Conservation (phyloP, 2,113 vertebrate species). For the Siniperca chuatsi region DNA sequence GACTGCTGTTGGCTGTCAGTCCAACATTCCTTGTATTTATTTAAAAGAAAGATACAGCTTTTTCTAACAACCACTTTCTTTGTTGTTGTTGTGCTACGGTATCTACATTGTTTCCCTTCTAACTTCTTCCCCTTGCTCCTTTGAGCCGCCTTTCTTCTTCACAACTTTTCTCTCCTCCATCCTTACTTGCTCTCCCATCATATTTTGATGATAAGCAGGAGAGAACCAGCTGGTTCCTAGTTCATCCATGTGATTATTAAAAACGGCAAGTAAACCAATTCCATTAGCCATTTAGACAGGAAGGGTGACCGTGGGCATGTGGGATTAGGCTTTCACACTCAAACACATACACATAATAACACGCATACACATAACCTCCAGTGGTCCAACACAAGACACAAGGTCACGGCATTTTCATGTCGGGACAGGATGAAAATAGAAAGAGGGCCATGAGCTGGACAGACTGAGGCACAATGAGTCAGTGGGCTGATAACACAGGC, state of each 20-base stretch:
- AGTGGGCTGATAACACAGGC: conserved; percentile 74
- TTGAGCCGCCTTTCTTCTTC: background rate
- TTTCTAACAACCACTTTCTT: background rate
- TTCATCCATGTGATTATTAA: background rate
- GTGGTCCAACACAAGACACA: conserved; percentile 61
- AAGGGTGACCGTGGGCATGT: conserved; percentile 22
- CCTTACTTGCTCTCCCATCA: background rate
- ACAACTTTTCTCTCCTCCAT: background rate
- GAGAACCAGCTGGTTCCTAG: background rate
- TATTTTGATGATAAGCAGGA: conserved; percentile 7
- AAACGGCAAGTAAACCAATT: conserved; percentile 20
- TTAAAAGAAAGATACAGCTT: background rate
- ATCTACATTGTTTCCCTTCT: background rate
- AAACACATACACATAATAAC: conserved; percentile 40
- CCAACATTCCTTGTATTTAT: conserved; percentile 26
- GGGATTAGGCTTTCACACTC: conserved; percentile 46
- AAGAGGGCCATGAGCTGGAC: conserved; percentile 73
- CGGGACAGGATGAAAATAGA: conserved; percentile 74
- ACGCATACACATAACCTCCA: conserved; percentile 38
- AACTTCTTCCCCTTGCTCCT: background rate
- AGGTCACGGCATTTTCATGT: conserved; percentile 75
- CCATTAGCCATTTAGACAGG: conserved; percentile 31
- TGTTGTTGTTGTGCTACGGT: background rate
- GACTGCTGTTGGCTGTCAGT: background rate
- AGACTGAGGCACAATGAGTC: conserved; percentile 75